Evolutionary conservation across 2,113 vertebrate genomes (phyloP).

Genomic region (Oxygymnocypris stewartii): DNA sequence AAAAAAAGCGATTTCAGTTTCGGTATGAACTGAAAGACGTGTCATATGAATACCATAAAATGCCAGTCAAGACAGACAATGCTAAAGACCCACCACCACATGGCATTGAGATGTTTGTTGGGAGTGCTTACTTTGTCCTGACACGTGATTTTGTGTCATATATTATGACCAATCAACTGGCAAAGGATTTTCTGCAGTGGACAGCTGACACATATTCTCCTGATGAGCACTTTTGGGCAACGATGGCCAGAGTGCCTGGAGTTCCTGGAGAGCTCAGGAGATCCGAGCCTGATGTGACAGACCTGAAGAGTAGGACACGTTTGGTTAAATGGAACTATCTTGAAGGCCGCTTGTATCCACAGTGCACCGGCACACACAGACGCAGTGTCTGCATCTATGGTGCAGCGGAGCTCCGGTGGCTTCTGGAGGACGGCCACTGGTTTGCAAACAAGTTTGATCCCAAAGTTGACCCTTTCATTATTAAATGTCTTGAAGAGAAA

Average conservation of each 20-base stretch:
- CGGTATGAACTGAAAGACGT: slow-evolving; percentile 78
- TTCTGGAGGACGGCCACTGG: slow-evolving; percentile 87
- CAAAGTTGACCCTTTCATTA: slow-evolving; percentile 86
- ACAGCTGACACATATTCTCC: slow-evolving; percentile 91
- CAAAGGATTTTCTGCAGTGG: slow-evolving; percentile 87
- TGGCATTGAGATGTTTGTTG: slow-evolving; percentile 84
- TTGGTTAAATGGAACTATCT: slow-evolving; percentile 92
- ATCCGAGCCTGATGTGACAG: slow-evolving; percentile 80
- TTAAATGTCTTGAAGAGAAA: slow-evolving; percentile 89
- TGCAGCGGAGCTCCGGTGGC: slow-evolving; percentile 88
- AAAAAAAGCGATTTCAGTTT: slow-evolving; percentile 84
- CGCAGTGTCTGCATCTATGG: slow-evolving; percentile 90
- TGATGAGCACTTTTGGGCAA: slow-evolving; percentile 95
- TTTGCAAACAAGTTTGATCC: slow-evolving; percentile 95
- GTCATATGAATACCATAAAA: slow-evolving; percentile 78
- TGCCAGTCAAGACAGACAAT: slow-evolving; percentile 79
- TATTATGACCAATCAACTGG: slow-evolving; percentile 71
- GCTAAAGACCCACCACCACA: slow-evolving; percentile 82
- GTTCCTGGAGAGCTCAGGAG: slow-evolving; percentile 83
- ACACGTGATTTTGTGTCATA: slow-evolving; percentile 79
- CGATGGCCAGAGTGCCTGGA: slow-evolving; percentile 83
- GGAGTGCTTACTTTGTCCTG: slow-evolving; percentile 92
- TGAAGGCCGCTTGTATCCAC: slow-evolving; percentile 83
- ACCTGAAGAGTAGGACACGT: slow-evolving; percentile 88
- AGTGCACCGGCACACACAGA: slow-evolving; percentile 83